Evolutionary conservation across 2,888 invertebrate genomes (phyloP).

Genomic region (Parnassius orleans): DNA sequence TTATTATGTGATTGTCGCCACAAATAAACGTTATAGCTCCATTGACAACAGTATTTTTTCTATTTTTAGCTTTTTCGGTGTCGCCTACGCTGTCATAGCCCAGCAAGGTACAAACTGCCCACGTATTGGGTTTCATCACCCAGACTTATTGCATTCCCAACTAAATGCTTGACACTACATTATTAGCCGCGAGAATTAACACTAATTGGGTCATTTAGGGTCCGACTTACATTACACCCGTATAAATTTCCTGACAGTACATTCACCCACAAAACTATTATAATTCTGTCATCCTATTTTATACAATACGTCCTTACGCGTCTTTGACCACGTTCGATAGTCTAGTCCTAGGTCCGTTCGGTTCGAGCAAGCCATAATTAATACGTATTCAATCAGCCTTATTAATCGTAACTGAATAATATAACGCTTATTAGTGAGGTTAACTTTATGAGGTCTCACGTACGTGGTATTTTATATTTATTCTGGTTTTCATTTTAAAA

Average conservation of each 20-base stretch:
- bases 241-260: conserved; percentile 3
- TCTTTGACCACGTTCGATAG: too few species aligned
- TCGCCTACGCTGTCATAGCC: background rate
- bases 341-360: too few species aligned
- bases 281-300: too few species aligned
- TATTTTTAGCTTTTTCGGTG: background rate
- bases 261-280: background rate
- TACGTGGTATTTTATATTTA: too few species aligned
- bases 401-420: too few species aligned
- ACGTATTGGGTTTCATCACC: conserved; percentile 10
- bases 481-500: too few species aligned
- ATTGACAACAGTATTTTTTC: background rate
- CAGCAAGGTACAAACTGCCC: conserved; percentile 2
- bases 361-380: too few species aligned
- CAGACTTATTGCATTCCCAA: conserved; percentile 18
- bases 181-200: conserved; percentile 21
- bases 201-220: conserved; percentile 26
- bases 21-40: background rate
- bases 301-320: too few species aligned
- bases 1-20: too few species aligned
- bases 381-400: too few species aligned
- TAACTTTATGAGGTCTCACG: too few species aligned
- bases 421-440: too few species aligned
- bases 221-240: conserved; percentile 12
- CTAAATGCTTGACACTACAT: conserved; percentile 17